Conservation (phyloP, 2,888 invertebrate species). For the Ischnura elegans region DNA sequence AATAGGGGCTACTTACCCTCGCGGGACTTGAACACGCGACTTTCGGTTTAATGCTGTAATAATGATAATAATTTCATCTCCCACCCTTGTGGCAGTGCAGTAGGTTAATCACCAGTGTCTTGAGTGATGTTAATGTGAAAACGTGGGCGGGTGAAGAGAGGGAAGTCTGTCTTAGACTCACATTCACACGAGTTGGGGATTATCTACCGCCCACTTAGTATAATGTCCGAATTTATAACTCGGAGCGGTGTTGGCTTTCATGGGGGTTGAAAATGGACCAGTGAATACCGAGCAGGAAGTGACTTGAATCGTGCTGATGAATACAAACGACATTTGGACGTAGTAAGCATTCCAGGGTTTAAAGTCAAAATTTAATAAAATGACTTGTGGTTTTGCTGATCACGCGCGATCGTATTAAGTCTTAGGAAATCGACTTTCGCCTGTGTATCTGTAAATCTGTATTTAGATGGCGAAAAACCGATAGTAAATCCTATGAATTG, state of each 20-base stretch:
- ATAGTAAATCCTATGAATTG: too few species aligned
- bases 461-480: too few species aligned
- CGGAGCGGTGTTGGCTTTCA: background rate
- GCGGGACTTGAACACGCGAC: too few species aligned
- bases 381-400: background rate
- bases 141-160: background rate
- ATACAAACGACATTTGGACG: background rate
- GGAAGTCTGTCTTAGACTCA: too few species aligned
- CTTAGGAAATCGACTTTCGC: too few species aligned
- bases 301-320: background rate
- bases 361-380: background rate
- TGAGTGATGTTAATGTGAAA: background rate
- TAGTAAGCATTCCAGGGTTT: background rate
- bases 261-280: background rate
- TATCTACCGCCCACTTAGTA: background rate
- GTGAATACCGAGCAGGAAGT: background rate
- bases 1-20: too few species aligned
- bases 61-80: too few species aligned
- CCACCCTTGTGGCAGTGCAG: background rate
- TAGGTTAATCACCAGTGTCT: background rate
- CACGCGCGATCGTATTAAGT: too few species aligned
- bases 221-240: background rate
- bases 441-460: too few species aligned
- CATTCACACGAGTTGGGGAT: background rate
- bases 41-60: too few species aligned